Evolutionary conservation across 1,140 invertebrate species (phyloP), one percentile per base, ranked within the genome.

Genomic region (Nilaparvata lugens): DNA sequence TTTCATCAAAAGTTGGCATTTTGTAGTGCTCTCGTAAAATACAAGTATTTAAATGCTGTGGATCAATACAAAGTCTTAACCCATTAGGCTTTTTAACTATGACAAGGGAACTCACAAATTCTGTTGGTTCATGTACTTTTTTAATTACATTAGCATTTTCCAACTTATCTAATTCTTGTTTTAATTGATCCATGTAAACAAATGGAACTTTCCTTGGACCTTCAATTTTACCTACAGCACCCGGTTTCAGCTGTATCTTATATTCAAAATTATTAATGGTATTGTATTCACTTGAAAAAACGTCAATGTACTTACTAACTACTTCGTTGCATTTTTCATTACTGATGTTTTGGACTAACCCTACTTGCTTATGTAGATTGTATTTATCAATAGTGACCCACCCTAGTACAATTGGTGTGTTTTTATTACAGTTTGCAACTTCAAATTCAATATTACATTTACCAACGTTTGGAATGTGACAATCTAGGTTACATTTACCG

Each of bases 1-100:
- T 21, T 31, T 31, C 40, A 6, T 52, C 40, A 51, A 53, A 19
- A 5, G 59, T 53, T 2, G 43, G 14, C 25, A 40, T 40, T 11
- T 35, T 35, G 9, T 6, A 35, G 1, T 11, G 3, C 9, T 35
- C 9, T 9, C 31, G 7, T 9, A 35, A 23, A n/a, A 61, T 43
- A 54, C 35, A 19, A 19, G 19, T 24, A 18, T 61, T 61, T 4
- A 61, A 24, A 14, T 54, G 19, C 14, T 40, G 53, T 21, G 52
- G 52, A 19, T 61, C 59, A 21, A 48, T 13, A 43, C 59, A 56
- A 40, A 56, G 5, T 7, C 31, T 4, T 23, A 56, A 6, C 2
- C 28, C 28, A 1, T 19, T 16, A 4, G 24, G 24, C 24, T 54
- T 54, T 54, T 24, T 24, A 2, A 31, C 52, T 9, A 25, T 14